Evolutionary conservation across 2,113 vertebrate genomes (phyloP), one percentile per base, ranked within the genome.

Genomic region (Agelaius phoeniceus): DNA sequence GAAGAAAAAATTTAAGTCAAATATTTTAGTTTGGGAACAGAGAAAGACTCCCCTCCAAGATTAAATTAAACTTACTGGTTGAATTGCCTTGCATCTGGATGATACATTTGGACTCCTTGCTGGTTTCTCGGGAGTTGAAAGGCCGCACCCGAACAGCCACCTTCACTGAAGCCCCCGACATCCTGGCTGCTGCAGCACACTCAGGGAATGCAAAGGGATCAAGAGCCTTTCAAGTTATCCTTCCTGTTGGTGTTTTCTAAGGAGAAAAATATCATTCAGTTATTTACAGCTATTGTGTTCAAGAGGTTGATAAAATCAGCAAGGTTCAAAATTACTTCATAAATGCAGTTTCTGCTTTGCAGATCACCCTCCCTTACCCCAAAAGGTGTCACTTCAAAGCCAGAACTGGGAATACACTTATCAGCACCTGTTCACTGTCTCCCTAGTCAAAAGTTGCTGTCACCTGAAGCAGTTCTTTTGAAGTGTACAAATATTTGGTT

Each of bases 1-100:
- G 72, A 43, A 54, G 23, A 22, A 39, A 15, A 51, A 16, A 26
- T 12, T 54, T 41, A 55, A 33, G 35, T 10, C 44, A 26, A 11
- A 19, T 54, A 54, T 54, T 54, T 19, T 30, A 58, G 24, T 24
- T 6, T 52, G 21, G n/a, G 15, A 15, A 59, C 8, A 52, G 9
- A 58, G 22, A 72, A 62, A 71, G 23, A 62, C 10, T 44, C 15
- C 17, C 44, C 48, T 18, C 62, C 3, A 28, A 89, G 35, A 82
- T 30, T 15, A 35, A 23, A 37, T 31, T 10, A n/a, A 43, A 99
- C 99, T 99, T 98, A 99, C 99, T 99, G 96, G 99, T 99, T 20
- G 99, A 99, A 97, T 99, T 99, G 97, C 99, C 99, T 97, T 99
- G 99, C 99, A 99, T 99, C 97, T 99, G 99, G 96, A 99, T 99